phyloP scores from a whole-genome alignment of 1,140 invertebrate species.

The Samia ricini region DNA sequence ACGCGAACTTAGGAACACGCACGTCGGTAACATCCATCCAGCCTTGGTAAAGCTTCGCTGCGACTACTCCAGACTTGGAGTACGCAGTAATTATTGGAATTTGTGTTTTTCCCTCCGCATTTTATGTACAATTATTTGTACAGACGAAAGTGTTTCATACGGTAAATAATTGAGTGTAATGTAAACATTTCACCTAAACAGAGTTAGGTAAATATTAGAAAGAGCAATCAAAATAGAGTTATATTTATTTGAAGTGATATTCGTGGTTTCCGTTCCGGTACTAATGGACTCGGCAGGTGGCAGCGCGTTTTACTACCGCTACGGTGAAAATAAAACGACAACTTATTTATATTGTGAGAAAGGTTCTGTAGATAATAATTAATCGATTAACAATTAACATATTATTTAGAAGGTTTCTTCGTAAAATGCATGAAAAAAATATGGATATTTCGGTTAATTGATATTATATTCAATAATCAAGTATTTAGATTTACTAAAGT shows the following conservation, averaged over 20 bases:
- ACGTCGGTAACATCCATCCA: no score
- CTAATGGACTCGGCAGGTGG: slow-evolving; percentile 55
- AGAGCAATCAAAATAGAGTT: slow-evolving; percentile 58
- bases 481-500: no score
- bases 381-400: no score
- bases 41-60: no score
- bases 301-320: not conserved
- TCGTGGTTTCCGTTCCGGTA: slow-evolving; percentile 46
- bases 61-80: no score
- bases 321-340: slow-evolving; percentile 8
- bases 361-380: not conserved
- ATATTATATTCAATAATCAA: no score
- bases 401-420: no score
- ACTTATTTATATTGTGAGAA: not conserved
- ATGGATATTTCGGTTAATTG: no score
- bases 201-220: slow-evolving; percentile 21
- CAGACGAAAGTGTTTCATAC: not conserved
- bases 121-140: not conserved
- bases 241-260: slow-evolving; percentile 49
- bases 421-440: no score
- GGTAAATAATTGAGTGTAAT: slow-evolving; percentile 1
- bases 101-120: no score
- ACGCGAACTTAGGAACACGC: no score
- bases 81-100: no score
- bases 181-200: slow-evolving; percentile 1